Base-by-base conservation (phyloP, 2,888 invertebrate genomes). In the Toxonevra muliebris region DNA sequence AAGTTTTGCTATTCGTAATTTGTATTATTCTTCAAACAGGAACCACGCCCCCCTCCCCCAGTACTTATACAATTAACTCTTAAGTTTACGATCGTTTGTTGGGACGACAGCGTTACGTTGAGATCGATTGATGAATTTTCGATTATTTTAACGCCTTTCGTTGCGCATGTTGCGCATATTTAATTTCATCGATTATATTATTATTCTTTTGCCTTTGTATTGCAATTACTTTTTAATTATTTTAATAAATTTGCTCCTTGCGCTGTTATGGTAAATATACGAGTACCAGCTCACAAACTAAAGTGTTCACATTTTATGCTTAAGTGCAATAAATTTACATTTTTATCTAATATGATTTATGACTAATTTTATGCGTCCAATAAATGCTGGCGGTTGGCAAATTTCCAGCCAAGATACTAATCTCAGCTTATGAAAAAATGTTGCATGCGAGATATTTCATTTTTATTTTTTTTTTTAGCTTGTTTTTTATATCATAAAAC, bases 311-410 rank as follows among this genome's bases (percentile, higher is more conserved):
- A 30, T 66, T 61, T 61, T 53, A 19, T 58, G n/a, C n/a, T 48
- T 20, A 30, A 20, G n/a, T 17, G 54, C 17, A 30, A 67, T 58
- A 67, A 67, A 67, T 67, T 67, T 62, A 57, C 57, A 62, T 67
- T 57, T 62, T 65, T 57, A 67, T 67, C 66, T 67, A 57, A 62
- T 59, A 68, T 68, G 67, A 68, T 68, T 68, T 68, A 68, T 68
- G 40, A 48, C 20, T 53, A 63, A 63, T 63, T 63, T 68, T 59
- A 63, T 68, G 63, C 63, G 54, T 63, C 48, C 67, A 68, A 68
- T 63, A 68, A 68, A 68, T 63, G 63, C 67, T 17, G 20, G 58
- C 66, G 58, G 63, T 63, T 17, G 20, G 58, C 66, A 62, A 66
- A 66, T 61, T 61, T 57, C 13, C 15, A 54, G 40, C 13, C 43